Evolutionary conservation across 2,888 invertebrate genomes (phyloP).

Genomic region (Chrysina gloriosa): DNA sequence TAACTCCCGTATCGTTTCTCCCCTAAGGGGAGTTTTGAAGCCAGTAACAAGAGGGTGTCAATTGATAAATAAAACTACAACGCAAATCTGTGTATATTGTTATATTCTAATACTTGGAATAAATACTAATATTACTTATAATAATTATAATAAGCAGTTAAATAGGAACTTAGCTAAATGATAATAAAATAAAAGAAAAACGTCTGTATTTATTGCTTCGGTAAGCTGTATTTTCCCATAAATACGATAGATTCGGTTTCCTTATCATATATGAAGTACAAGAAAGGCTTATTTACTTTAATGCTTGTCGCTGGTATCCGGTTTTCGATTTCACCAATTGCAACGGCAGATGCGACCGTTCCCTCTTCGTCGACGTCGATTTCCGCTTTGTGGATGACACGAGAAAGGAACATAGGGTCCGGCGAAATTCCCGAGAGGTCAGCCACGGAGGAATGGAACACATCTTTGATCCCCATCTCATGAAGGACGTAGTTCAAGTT

Average conservation of each 20-base stretch:
- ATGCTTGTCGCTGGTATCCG: slow-evolving; percentile 72
- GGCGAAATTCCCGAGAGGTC: slow-evolving; percentile 70
- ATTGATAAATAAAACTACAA: background rate
- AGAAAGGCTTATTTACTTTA: slow-evolving; percentile 74
- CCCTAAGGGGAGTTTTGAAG: too few species aligned
- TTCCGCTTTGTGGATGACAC: slow-evolving; percentile 77
- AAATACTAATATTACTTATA: slow-evolving; percentile 20
- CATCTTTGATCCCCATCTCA: slow-evolving; percentile 75
- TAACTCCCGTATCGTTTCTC: too few species aligned
- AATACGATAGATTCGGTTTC: slow-evolving; percentile 73
- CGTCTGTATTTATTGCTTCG: slow-evolving; percentile 46
- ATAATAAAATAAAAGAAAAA: background rate
- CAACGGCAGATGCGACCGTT: slow-evolving; percentile 75
- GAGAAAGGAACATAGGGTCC: slow-evolving; percentile 70
- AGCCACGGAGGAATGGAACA: slow-evolving; percentile 71
- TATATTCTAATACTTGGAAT: slow-evolving; percentile 30
- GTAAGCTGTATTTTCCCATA: slow-evolving; percentile 68
- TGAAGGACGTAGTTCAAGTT: slow-evolving; percentile 70
- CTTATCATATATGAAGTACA: slow-evolving; percentile 77
- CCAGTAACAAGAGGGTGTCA: too few species aligned
- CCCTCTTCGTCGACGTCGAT: slow-evolving; percentile 83
- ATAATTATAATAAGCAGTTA: slow-evolving; percentile 22
- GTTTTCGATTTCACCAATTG: slow-evolving; percentile 63
- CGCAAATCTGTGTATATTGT: background rate
- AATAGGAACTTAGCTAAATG: slow-evolving; percentile 28